These are phyloP conservation scores for Lerema accius DNA, from an alignment of 1,140 invertebrate genomes.

Conservation along the genomic window DNA sequence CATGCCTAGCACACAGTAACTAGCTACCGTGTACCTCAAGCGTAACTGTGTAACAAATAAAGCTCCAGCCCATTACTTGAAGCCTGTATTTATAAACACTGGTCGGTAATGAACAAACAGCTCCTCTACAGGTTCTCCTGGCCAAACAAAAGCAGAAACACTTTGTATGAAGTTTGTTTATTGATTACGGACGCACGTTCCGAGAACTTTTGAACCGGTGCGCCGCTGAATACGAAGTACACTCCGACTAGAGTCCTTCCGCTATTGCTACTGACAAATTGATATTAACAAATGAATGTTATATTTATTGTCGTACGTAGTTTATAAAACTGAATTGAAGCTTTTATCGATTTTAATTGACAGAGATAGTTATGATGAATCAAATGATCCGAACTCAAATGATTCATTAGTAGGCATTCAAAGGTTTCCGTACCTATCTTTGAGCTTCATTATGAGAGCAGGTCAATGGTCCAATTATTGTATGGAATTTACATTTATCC, in stretches of 20 bases:
- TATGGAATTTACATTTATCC: too few species aligned
- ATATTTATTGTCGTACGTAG: not conserved
- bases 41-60: conserved; percentile 1
- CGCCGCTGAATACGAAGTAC: conserved; percentile 42
- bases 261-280: conserved; percentile 29
- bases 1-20: too few species aligned
- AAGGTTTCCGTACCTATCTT: too few species aligned
- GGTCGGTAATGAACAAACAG: conserved; percentile 18
- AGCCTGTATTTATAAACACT: conserved; percentile 24
- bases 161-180: conserved; percentile 34
- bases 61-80: conserved; percentile 21
- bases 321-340: too few species aligned
- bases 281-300: conserved; percentile 13
- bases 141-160: conserved; percentile 32
- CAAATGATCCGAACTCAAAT: too few species aligned
- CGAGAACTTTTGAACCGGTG: conserved; percentile 47
- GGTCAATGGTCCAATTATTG: too few species aligned
- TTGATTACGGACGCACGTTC: conserved; percentile 41
- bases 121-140: conserved; percentile 15
- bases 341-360: too few species aligned
- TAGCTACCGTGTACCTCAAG: too few species aligned
- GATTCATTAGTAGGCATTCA: too few species aligned
- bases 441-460: too few species aligned
- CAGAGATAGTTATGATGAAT: too few species aligned
- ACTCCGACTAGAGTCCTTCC: too few species aligned